Percentiles rank a stretch among this genome's conserved stretches.
Conservation (phyloP, 2,888 invertebrate species). For the Phortica magna region DNA sequence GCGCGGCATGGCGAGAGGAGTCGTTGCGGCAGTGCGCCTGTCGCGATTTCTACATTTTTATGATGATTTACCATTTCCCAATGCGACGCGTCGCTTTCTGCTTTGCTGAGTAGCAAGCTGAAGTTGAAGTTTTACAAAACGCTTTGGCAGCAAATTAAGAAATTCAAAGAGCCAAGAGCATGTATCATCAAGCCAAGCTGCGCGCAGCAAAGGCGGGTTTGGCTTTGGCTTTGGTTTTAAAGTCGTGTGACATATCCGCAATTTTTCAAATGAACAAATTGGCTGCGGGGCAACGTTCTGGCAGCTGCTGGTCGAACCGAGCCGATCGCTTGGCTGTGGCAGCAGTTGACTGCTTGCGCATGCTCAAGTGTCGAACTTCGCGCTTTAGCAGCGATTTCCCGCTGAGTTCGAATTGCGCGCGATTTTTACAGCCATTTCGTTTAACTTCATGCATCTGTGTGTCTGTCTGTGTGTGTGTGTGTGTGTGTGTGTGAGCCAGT, state of each 20-base stretch:
- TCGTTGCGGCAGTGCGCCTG: conserved; percentile 52
- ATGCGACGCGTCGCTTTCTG: background rate
- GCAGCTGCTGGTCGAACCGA: conserved; percentile 18
- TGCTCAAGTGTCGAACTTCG: conserved; percentile 67
- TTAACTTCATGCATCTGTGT: too few species aligned
- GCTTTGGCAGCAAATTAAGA: conserved; percentile 35
- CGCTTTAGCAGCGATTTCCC: conserved; percentile 51
- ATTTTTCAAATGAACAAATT: conserved; percentile 59
- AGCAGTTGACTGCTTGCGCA: conserved; percentile 37
- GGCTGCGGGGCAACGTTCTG: conserved; percentile 19
- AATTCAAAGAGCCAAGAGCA: conserved; percentile 26
- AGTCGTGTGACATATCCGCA: conserved; percentile 72
- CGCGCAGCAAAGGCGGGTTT: conserved; percentile 28
- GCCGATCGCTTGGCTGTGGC: background rate
- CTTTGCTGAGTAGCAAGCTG: background rate
- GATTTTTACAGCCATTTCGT: background rate
- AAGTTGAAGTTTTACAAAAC: conserved; percentile 5
- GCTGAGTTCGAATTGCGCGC: conserved; percentile 51
- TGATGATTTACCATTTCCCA: conserved; percentile 66
- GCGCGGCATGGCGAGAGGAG: background rate
- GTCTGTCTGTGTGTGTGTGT: background rate
- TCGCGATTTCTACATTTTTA: conserved; percentile 60
- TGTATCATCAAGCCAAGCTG: background rate
- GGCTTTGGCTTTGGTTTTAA: conserved; percentile 46
- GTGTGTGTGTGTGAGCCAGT: conserved; percentile 37